Conservation (phyloP, 1,140 invertebrate species). For the Hypothenemus hampei region DNA sequence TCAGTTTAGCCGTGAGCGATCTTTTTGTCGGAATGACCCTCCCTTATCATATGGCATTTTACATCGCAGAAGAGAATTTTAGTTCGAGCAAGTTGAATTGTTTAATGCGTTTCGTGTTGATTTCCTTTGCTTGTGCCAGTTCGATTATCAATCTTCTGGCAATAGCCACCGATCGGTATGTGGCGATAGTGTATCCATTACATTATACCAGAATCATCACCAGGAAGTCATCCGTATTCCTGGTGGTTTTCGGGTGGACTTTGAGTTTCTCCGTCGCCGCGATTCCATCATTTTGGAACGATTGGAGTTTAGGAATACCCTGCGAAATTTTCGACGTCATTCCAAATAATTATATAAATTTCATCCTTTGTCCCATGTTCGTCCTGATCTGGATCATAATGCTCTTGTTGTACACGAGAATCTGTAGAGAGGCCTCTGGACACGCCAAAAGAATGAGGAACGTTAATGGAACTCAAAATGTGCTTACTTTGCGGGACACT, state of each 20-base stretch:
- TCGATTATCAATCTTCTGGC: constrained; percentile 77
- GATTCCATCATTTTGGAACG: constrained; percentile 68
- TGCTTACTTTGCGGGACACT: constrained; percentile 49
- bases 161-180: constrained; percentile 77
- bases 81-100: constrained; percentile 56
- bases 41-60: constrained; percentile 70
- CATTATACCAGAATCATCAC: constrained; percentile 67
- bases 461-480: constrained; percentile 30
- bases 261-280: constrained; percentile 57
- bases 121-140: constrained; percentile 64
- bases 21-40: constrained; percentile 65
- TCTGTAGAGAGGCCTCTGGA: constrained; percentile 64
- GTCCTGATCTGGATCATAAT: constrained; percentile 64
- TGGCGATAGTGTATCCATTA: constrained; percentile 77
- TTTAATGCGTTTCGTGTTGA: constrained; percentile 63
- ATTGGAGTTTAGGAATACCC: constrained; percentile 48
- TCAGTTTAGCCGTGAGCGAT: constrained; percentile 69
- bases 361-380: constrained; percentile 63
- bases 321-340: constrained; percentile 43
- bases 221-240: constrained; percentile 52
- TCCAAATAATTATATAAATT: constrained; percentile 57
- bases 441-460: constrained; percentile 59
- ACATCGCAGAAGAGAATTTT: constrained; percentile 54
- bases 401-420: constrained; percentile 67
- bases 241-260: constrained; percentile 60